Base-by-base conservation (phyloP, 1,140 invertebrate genomes). In the Anoplophora glabripennis region DNA sequence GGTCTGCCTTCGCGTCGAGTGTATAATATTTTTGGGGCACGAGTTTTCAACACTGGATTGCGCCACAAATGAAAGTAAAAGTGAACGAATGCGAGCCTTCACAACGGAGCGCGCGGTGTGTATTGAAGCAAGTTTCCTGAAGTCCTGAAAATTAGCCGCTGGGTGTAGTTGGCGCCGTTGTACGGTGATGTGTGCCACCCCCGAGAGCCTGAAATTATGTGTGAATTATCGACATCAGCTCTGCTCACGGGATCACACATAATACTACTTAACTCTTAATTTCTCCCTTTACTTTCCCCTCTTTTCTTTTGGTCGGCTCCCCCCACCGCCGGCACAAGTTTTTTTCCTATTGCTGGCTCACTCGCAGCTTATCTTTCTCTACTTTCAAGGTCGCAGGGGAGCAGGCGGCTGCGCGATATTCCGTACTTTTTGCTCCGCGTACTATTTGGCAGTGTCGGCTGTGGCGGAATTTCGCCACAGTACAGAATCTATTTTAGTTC, bases 21-120 rank as follows among this genome's bases (percentile, higher is more conserved):
- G 72, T 53, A 57, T 67, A 63, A 64, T 74, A 71, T 72, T 71
- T 73, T 72, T 71, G 70, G 71, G 71, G 59, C 68, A 71, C 70
- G 64, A 68, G 65, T 72, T 68, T 70, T 63, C 61, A 66, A 64
- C 53, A 58, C 62, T 44, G 36, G 57, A 64, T 73, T 74, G 69
- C 71, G 68, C 67, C 71, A 74, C 71, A 73, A 73, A 75, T 75
- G 73, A 74, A 75, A 75, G 73, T 75, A 75, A 75, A 75, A 75
- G 73, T 75, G 71, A 75, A 65, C 69, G 67, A 70, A 64, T 54
- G 55, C 65, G 63, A 65, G 64, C 68, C 70, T 71, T 70, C 67
- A 70, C 59, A 71, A 66, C 61, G 53, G 33, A 53, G 45, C 61
- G 59, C 46, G 44, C 56, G 38, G 61, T 63, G 46, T 62, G 42